Base-by-base conservation (phyloP, 2,797 vertebrate species). In the Melanotaenia nigrans region DNA sequence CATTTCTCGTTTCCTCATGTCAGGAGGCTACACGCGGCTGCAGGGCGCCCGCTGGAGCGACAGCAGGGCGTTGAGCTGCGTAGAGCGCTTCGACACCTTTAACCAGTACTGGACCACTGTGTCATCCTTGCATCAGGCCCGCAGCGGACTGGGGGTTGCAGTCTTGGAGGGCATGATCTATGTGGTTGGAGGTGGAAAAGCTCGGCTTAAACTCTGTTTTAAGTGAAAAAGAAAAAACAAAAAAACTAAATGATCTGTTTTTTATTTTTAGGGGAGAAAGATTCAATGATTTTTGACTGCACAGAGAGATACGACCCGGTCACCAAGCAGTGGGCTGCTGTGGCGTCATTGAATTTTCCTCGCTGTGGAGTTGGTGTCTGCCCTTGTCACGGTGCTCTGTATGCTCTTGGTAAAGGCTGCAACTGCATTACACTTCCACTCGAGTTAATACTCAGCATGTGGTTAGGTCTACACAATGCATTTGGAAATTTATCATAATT, bases 41-140 rank as follows among this genome's bases (percentile, higher is more conserved):
- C 97, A 98, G 75, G 97, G 97, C 0, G 97, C 96, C 3, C 96
- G 97, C 55, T 99, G 97, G 97, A 98, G 95, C 64, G 98, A 99
- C 87, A 99, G 96, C 83, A 93, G 97, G 82, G 96, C 97, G 3
- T 88, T 99, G 71, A 99, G 98, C 83, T 99, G 97, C 2, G 97
- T 99, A 68, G 98, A 99, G 77, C 94, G 97, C 58, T 99, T 99
- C 30, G 98, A 99, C 88, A 99, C 97, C 10, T 99, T 99, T 90
- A 98, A 96, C 89, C 97, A 98, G 86, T 99, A 97, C 90, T 99
- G 98, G 98, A 99, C 97, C 80, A 99, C 97, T 0, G 96, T 99
- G 68, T 99, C 96, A 1, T 99, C 98, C 7, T 95, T 99, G 79
- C 97, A 97, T 87, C 97, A 98, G 92, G 97, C 98, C 47, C 96